Conservation (phyloP, 2,888 invertebrate genomes). For the Argyra leucocephala region DNA sequence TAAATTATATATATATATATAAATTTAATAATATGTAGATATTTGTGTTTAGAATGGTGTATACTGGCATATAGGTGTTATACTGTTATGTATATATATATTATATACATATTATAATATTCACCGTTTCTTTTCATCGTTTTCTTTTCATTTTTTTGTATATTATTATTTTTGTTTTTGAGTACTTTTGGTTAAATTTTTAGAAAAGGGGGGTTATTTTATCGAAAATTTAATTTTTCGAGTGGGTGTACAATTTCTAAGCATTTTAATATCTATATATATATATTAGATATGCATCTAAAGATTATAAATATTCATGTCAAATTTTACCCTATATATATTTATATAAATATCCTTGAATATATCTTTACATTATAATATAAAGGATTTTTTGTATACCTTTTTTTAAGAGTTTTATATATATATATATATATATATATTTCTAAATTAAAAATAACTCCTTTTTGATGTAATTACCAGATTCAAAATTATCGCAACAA, state of each 20-base stretch:
- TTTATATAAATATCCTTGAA: background rate
- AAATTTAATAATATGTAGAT: too few species aligned
- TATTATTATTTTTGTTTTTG: background rate
- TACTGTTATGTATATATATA: too few species aligned
- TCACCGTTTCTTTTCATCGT: background rate
- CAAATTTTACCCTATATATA: background rate
- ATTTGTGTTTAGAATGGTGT: too few species aligned
- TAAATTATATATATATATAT: too few species aligned
- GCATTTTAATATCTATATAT: background rate
- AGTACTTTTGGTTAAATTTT: background rate
- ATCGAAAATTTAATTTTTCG: background rate
- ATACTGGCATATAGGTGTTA: too few species aligned
- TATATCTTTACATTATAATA: background rate
- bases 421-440: background rate
- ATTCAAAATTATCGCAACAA: background rate
- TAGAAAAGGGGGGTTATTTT: background rate
- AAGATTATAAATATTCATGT: background rate
- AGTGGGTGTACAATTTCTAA: slow-evolving; percentile 6
- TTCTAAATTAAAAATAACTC: slow-evolving; percentile 3
- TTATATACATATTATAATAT: too few species aligned
- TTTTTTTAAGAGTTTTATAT: background rate
- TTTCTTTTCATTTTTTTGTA: background rate
- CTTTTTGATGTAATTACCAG: slow-evolving; percentile 1
- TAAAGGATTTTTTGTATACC: background rate
- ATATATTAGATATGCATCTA: background rate